A percentile compares a stretch with the other conserved stretches of the same genome.
Conservation (phyloP, 2,113 vertebrate genomes). For the Patagioenas fasciata region DNA sequence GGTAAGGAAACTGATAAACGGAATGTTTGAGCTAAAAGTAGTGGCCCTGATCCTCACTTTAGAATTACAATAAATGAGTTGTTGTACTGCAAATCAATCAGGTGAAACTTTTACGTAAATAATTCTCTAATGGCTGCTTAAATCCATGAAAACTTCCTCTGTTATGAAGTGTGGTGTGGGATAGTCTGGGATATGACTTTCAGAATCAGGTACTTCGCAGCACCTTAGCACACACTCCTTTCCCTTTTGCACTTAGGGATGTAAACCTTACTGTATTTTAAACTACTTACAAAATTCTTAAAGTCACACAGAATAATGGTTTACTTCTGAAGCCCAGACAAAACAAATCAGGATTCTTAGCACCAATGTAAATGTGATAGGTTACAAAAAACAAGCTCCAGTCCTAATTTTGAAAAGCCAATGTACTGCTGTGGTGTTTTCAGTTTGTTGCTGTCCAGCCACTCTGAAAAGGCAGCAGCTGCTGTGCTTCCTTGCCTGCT, state of each 20-base stretch:
- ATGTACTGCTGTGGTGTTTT: not conserved
- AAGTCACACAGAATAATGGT: not conserved
- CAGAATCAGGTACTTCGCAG: accelerated
- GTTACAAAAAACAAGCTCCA: not conserved
- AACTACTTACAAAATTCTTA: not conserved
- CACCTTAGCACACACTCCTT: not conserved
- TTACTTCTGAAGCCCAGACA: not conserved
- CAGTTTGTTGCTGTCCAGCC: not conserved
- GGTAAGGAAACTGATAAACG: not conserved
- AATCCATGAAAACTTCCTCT: not conserved
- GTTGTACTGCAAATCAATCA: not conserved
- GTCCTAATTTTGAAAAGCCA: not conserved
- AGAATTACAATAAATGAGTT: not conserved
- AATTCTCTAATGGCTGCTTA: not conserved
- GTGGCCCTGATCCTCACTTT: not conserved
- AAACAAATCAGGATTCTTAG: not conserved
- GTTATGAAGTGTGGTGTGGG: not conserved
- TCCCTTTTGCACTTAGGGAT: not conserved
- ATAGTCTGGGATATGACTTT: not conserved
- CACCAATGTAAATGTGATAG: not conserved
- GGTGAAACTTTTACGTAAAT: not conserved
- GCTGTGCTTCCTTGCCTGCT: not conserved
- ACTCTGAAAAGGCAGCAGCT: not conserved
- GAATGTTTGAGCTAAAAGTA: not conserved
- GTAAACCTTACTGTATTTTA: not conserved